Conservation (phyloP, 2,113 vertebrate species). For the Bos taurus region ARS-UCD2.0 NC_037329.1:21115501-21116000, state of each 20-base stretch:
- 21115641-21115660: not conserved
- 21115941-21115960: constrained; percentile 1
- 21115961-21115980: constrained; percentile 31
- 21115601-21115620: not conserved
- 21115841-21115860: constrained; percentile 53
- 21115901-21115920: constrained; percentile 14
- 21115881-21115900: not conserved
- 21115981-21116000: constrained; percentile 44
- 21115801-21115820: constrained; percentile 56
- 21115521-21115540: not conserved
- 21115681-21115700: not conserved
- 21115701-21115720: constrained; percentile 1
- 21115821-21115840: constrained; percentile 37
- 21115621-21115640: not conserved
- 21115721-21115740: not conserved
- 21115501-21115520: not conserved
- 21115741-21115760: constrained; percentile 29
- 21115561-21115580: not conserved
- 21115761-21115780: not conserved
- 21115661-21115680: not conserved
- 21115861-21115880: constrained; percentile 44
- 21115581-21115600: not conserved
- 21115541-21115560: not conserved
- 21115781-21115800: constrained; percentile 17
- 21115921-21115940: constrained; percentile 25